A percentile compares a stretch with the other conserved stretches of the same genome.
Conservation (phyloP, 2,888 invertebrate species). For the Hyppa rectilinea region DNA sequence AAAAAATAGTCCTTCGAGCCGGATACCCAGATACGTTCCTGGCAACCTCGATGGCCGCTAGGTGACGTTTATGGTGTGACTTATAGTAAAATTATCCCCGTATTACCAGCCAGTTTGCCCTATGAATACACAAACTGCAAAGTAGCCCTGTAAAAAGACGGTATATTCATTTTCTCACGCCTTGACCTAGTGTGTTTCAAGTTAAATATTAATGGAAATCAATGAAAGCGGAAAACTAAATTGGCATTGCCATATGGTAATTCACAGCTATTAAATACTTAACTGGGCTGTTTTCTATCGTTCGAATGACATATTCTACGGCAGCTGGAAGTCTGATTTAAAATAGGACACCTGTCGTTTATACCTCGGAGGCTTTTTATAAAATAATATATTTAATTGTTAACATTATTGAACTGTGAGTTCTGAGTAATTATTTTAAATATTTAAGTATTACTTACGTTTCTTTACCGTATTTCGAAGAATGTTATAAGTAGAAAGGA, state of each 20-base stretch:
- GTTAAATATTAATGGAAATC: slow-evolving; percentile 21
- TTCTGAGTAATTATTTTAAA: background rate
- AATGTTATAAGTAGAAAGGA: background rate
- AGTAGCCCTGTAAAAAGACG: too few relatives aligned
- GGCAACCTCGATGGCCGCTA: background rate
- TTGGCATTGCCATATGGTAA: slow-evolving; percentile 27
- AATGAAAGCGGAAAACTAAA: slow-evolving; percentile 11
- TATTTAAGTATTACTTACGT: background rate
- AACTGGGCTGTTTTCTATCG: background rate
- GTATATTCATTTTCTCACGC: background rate
- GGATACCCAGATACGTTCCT: background rate
- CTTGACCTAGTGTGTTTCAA: background rate
- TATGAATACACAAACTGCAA: too few relatives aligned
- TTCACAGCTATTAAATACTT: slow-evolving; percentile 21
- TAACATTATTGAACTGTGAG: background rate
- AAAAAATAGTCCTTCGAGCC: slow-evolving; percentile 18
- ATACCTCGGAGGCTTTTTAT: background rate
- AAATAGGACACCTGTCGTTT: background rate
- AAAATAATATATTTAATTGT: background rate
- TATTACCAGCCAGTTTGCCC: background rate
- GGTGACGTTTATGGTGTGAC: background rate
- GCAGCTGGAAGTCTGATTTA: background rate
- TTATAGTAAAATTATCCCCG: background rate
- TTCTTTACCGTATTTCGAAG: background rate
- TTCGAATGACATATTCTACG: slow-evolving; percentile 10